Conservation (phyloP, 1,140 invertebrate genomes). For the Psix sp. region DNA sequence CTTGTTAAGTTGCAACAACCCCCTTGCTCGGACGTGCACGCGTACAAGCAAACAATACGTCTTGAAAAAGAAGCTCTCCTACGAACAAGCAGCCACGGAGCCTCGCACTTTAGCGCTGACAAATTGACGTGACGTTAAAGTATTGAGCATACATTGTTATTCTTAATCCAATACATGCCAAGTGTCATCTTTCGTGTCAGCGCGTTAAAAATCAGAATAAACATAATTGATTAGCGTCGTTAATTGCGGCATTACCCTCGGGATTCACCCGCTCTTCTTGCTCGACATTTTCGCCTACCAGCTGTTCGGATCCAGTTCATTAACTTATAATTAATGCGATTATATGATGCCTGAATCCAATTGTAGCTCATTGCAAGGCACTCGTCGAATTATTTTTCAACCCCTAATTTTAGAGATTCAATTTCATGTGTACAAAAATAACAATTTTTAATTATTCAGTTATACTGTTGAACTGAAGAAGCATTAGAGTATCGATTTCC, state of each 20-base stretch:
- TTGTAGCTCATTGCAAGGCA: too few relatives aligned
- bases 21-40: conserved; percentile 46
- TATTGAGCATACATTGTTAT: conserved; percentile 59
- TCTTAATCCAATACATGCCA: conserved; percentile 56
- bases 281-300: background rate
- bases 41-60: conserved; percentile 25
- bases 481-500: too few relatives aligned
- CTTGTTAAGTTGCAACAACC: conserved; percentile 77
- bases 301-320: background rate
- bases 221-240: conserved; percentile 25
- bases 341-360: too few relatives aligned
- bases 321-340: background rate
- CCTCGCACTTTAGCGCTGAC: conserved; percentile 51
- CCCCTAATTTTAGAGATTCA: too few relatives aligned
- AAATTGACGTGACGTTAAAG: conserved; percentile 58
- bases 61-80: conserved; percentile 32
- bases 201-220: conserved; percentile 40
- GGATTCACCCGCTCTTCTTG: background rate
- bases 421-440: too few relatives aligned
- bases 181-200: conserved; percentile 52
- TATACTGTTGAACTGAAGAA: too few relatives aligned
- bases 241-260: conserved; percentile 6
- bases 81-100: conserved; percentile 8
- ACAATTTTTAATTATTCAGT: too few relatives aligned
- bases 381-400: too few relatives aligned